Evolutionary conservation across 1,140 invertebrate genomes (phyloP).

Genomic region (Helicorthomorpha holstii): DNA sequence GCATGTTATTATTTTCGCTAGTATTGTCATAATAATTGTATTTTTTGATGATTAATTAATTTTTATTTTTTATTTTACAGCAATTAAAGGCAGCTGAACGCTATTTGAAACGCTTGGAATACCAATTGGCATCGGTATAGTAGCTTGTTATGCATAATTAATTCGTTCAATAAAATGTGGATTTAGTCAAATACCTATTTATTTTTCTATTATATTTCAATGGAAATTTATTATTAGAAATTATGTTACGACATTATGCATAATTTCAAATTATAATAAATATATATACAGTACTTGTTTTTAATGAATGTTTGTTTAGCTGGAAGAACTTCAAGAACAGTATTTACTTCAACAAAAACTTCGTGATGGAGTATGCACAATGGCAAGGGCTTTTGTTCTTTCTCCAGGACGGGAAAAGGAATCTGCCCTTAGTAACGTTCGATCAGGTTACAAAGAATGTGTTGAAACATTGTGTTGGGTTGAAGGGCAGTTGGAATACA

Average conservation of each 20-base stretch:
- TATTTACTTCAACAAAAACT: slow-evolving; percentile 32
- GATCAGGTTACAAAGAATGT: slow-evolving; percentile 35
- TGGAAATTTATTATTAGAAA: background rate
- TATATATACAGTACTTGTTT: background rate
- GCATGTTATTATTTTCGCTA: background rate
- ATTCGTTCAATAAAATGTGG: background rate
- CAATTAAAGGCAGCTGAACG: slow-evolving; percentile 33
- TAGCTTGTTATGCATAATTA: background rate
- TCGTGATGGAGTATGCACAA: slow-evolving; percentile 30
- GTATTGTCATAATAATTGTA: background rate
- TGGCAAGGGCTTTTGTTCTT: slow-evolving; percentile 32
- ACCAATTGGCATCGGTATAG: slow-evolving; percentile 32
- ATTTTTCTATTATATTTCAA: background rate
- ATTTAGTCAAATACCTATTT: background rate
- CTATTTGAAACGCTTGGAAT: slow-evolving; percentile 34
- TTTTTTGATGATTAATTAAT: background rate
- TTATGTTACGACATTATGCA: background rate
- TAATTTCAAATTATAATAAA: background rate
- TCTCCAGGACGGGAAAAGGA: slow-evolving; percentile 29
- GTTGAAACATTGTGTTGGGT: slow-evolving; percentile 33
- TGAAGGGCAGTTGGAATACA: slow-evolving; percentile 34
- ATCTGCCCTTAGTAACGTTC: slow-evolving; percentile 31
- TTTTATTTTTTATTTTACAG: slow-evolving; percentile 17
- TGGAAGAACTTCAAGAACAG: slow-evolving; percentile 34
- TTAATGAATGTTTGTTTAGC: slow-evolving; percentile 15